phyloP scores from a whole-genome alignment of 2,888 invertebrate genomes.

The Boloria euphrosyne region DNA sequence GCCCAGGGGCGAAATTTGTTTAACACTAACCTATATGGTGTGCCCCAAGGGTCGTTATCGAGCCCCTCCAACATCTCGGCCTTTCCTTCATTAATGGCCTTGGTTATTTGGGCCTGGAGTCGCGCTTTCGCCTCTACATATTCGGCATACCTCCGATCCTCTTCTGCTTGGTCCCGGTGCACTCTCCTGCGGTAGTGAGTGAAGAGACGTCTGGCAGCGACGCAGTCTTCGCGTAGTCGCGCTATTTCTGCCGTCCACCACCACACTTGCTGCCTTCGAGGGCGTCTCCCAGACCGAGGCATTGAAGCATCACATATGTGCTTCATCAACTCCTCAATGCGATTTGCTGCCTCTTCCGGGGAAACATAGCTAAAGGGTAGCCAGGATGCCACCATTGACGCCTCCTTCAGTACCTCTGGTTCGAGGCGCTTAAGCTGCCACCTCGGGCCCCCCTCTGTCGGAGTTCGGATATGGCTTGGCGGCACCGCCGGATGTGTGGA shows the following conservation, averaged over 20 bases:
- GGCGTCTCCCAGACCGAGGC: neutral
- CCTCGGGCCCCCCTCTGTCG: neutral
- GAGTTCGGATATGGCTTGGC: neutral
- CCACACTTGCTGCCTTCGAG: neutral
- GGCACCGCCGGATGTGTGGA: too few relatives aligned
- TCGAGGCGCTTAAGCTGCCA: too few relatives aligned
- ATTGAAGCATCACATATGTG: neutral
- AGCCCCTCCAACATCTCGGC: neutral
- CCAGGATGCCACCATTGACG: too few relatives aligned
- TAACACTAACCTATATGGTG: too few relatives aligned
- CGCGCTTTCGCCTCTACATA: neutral
- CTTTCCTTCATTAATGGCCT: neutral
- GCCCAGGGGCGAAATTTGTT: too few relatives aligned
- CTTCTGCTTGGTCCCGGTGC: neutral
- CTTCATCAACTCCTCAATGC: neutral
- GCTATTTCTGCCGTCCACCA: conserved; percentile 1
- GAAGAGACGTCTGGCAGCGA: conserved; percentile 3
- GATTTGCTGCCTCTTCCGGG: neutral
- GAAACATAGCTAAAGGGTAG: neutral
- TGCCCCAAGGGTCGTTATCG: too few relatives aligned
- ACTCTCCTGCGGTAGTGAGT: neutral
- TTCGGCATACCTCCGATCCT: conserved; percentile 12
- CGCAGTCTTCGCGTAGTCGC: neutral
- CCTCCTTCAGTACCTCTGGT: too few relatives aligned
- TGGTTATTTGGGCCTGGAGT: neutral